Evolutionary conservation across 2,113 vertebrate genomes (phyloP).

Genomic region (Ranitomeya variabilis): DNA sequence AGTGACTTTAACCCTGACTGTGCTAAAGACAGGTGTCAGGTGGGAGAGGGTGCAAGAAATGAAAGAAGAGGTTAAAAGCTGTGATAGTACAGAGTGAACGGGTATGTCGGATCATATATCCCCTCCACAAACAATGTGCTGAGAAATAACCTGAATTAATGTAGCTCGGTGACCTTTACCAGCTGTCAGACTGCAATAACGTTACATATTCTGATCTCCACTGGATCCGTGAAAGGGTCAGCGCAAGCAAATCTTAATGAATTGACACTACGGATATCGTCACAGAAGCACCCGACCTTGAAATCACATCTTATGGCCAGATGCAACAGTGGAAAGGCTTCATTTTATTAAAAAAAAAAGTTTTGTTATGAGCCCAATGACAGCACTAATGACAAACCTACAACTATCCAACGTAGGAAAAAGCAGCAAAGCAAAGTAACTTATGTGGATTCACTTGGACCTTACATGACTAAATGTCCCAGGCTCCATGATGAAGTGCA

Average conservation of each 20-base stretch:
- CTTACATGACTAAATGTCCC: too few relatives aligned
- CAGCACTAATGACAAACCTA: not conserved
- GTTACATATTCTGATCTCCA: slow-evolving; percentile 64
- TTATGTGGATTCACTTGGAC: too few relatives aligned
- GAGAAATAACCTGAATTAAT: slow-evolving; percentile 60
- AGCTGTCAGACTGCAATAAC: slow-evolving; percentile 66
- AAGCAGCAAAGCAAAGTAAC: not conserved
- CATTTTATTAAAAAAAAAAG: slow-evolving; percentile 13
- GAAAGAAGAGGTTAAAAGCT: slow-evolving; percentile 17
- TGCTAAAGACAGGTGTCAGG: not conserved
- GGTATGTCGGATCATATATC: slow-evolving; percentile 41
- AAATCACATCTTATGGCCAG: slow-evolving; percentile 33
- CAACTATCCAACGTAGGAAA: not conserved
- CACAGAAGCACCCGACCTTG: slow-evolving; percentile 20
- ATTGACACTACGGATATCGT: slow-evolving; percentile 58
- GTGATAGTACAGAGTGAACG: too few relatives aligned
- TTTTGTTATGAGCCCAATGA: not conserved
- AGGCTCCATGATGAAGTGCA: too few relatives aligned
- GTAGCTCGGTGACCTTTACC: slow-evolving; percentile 67
- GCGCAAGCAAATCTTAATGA: slow-evolving; percentile 37
- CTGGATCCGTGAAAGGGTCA: slow-evolving; percentile 53
- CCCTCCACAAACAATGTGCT: slow-evolving; percentile 28
- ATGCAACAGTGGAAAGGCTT: slow-evolving; percentile 6
- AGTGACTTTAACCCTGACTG: not conserved
- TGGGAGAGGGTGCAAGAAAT: not conserved